Evolutionary conservation across 2,797 vertebrate species (phyloP).

Genomic region (Carduelis carduelis): DNA sequence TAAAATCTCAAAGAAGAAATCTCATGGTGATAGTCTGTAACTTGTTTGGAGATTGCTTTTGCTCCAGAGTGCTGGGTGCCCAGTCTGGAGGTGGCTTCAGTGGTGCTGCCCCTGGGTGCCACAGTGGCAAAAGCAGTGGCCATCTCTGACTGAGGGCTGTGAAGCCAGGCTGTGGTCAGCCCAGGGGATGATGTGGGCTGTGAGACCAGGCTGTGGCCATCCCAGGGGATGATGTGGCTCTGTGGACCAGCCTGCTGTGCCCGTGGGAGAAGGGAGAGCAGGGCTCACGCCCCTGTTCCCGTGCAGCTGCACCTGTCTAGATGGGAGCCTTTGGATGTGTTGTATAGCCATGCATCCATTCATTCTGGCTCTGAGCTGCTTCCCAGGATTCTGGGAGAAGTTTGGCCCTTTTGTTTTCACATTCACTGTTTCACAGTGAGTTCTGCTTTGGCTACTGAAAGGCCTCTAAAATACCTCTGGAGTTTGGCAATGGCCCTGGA

Average conservation of each 20-base stretch:
- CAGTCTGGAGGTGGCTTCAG: fast-evolving
- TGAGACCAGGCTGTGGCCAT: too few species aligned
- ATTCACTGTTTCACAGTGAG: background rate
- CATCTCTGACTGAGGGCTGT: background rate
- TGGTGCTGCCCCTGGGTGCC: background rate
- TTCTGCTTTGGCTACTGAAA: background rate
- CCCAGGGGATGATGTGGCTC: background rate
- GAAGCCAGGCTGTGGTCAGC: too few species aligned
- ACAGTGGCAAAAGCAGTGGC: background rate
- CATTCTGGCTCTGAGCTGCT: background rate
- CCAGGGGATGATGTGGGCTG: background rate
- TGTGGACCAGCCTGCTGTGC: background rate
- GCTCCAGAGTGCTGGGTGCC: fast-evolving
- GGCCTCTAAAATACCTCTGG: background rate
- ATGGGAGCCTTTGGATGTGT: background rate
- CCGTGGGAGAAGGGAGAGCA: background rate
- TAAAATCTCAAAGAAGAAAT: background rate
- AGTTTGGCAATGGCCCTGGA: background rate
- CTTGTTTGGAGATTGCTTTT: background rate
- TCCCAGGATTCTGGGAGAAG: background rate
- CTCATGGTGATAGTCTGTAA: background rate
- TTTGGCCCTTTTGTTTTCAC: background rate
- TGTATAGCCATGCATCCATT: too few species aligned
- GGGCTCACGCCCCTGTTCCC: too few species aligned
- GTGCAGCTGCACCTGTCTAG: background rate